Conservation (phyloP, 2,113 vertebrate genomes). For the Apteryx owenii region DNA sequence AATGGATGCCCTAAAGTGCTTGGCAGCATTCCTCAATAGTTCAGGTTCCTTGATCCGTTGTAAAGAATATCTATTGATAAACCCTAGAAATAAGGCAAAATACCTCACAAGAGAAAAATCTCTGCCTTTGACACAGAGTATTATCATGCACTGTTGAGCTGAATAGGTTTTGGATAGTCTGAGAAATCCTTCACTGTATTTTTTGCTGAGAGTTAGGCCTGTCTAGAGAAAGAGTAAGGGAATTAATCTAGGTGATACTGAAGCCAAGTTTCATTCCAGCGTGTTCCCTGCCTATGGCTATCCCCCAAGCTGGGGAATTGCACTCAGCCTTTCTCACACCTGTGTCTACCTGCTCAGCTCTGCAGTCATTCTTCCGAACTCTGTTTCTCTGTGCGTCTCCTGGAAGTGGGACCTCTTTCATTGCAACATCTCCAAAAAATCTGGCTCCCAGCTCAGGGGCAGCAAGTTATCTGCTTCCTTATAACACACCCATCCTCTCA, state of each 20-base stretch:
- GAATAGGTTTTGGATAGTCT: background rate
- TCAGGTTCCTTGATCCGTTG: slow-evolving; percentile 20
- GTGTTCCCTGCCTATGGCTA: background rate
- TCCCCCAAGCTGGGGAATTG: accelerated
- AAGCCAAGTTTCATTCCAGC: background rate
- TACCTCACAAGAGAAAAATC: background rate
- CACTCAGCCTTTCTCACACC: background rate
- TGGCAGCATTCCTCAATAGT: slow-evolving; percentile 26
- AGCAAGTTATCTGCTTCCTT: background rate
- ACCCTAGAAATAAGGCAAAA: background rate
- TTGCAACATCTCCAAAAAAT: background rate
- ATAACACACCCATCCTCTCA: background rate
- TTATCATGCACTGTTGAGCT: background rate
- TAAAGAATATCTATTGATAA: slow-evolving; percentile 11
- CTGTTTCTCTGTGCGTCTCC: background rate
- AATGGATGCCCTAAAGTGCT: slow-evolving; percentile 15
- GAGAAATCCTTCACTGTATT: slow-evolving; percentile 6
- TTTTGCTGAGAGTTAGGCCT: background rate
- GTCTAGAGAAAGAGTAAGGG: background rate
- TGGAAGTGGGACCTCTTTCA: background rate
- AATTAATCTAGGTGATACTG: background rate
- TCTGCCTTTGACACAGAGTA: background rate
- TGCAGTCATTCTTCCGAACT: background rate
- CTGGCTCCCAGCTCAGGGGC: background rate
- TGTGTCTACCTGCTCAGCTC: background rate